These are phyloP conservation scores for Arenicola marina DNA, from an alignment of 2,888 invertebrate species.

Conservation along the genomic window DNA sequence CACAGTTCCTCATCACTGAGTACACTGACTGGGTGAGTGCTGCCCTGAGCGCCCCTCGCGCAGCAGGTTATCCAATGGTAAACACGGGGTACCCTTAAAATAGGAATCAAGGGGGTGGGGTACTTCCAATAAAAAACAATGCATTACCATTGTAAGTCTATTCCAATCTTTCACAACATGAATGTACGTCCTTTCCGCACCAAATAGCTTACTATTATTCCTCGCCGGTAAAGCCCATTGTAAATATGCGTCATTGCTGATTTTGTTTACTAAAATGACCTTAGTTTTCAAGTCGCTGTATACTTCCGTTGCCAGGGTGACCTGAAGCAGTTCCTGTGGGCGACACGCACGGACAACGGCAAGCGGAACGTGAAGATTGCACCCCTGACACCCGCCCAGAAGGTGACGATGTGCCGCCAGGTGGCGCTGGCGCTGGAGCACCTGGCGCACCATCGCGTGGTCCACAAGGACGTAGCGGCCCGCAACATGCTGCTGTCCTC, in stretches of 20 bases:
- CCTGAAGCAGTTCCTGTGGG: constrained; percentile 73
- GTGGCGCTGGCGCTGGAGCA: constrained; percentile 83
- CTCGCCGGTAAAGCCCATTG: no score
- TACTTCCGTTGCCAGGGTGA: constrained; percentile 73
- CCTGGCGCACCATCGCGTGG: constrained; percentile 74
- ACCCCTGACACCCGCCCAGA: constrained; percentile 65
- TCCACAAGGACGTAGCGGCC: constrained; percentile 90
- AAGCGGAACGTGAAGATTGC: constrained; percentile 65
- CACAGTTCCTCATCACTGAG: constrained; percentile 86
- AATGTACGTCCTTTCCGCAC: no score
- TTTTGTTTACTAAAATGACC: no score
- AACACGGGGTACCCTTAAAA: no score
- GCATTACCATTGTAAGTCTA: no score
- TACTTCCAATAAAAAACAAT: no score
- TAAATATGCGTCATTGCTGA: no score
- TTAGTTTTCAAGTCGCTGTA: not conserved
- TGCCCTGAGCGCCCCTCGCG: no score
- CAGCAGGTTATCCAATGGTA: no score
- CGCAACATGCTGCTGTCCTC: constrained; percentile 85
- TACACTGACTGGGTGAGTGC: constrained; percentile 85
- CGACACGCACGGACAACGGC: constrained; percentile 65
- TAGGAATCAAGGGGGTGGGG: no score
- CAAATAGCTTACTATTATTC: no score
- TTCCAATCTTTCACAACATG: no score
- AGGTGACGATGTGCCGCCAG: constrained; percentile 66